Base-by-base conservation (phyloP, 1,140 invertebrate species). In the Tenebrio molitor region DNA sequence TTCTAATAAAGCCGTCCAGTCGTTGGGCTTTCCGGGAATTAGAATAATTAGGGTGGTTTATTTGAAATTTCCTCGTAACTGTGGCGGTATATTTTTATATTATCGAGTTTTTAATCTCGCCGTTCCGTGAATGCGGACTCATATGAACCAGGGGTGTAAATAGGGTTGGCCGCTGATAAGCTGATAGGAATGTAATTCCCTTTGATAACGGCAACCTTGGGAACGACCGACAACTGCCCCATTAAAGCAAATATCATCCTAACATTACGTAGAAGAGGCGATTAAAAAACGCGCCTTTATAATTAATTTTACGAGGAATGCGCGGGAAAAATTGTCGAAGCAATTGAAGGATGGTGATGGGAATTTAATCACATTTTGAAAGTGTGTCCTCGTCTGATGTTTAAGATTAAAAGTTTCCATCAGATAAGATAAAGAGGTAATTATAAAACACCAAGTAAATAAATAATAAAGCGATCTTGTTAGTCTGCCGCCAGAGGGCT, bases 131-230 rank as follows among this genome's bases (percentile, higher is more conserved):
- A 69, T 50, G 46, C 16, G 46, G 41, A 25, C 67, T 69, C 44
- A 69, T 69, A 58, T 69, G 44, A 73, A 41, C 8, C 44, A 73
- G 50, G 71, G 71, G 71, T 73, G 71, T 73, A 73, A 73, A 73
- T 53, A 73, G 71, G 71, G 71, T 73, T 67, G 65, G 71, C 50
- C 71, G 44, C 36, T 73, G 71, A 73, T 73, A 73, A 72, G 65
- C 71, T 62, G 71, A 73, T 73, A 73, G 71, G 71, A 73, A 73
- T 73, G 71, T 73, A 68, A 73, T 73, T 73, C 65, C 36, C 64
- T 34, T 44, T 53, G 71, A 73, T 73, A 68, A 73, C 71, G 46
- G 16, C 53, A 68, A 66, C 65, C 71, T 73, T 73, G 71, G 71
- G 71, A 73, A 63, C 71, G 71, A 68, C 64, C 19, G 65, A 69